Base-by-base conservation (phyloP, 2,888 invertebrate genomes). In the Pharmacophagus antenor region DNA sequence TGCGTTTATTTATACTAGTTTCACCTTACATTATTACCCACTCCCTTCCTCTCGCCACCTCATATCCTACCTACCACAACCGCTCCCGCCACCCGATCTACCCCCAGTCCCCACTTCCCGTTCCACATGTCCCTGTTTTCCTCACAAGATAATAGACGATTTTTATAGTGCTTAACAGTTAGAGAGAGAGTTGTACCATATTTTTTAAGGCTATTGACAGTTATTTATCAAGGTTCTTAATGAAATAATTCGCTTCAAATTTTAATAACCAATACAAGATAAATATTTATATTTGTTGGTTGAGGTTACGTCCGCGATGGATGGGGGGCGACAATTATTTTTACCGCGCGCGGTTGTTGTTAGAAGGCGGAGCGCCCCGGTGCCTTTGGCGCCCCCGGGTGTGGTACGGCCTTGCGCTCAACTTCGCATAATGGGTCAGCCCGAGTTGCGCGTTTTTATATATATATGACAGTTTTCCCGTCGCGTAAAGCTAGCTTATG, bases 1-100 rank as follows among this genome's bases (percentile, higher is more conserved):
- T 76, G 77, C 80, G 81, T 85, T 79, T 84, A 84, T 82, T 84
- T 85, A 81, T 84, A 78, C 73, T 85, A 79, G 23, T 31, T 3
- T 7, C 15, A 10, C 10, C 27, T 8, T 8, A 27, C 7, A 5
- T 12, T 31, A 10, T 7, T n/a, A n/a, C n/a, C n/a, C n/a, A n/a
- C n/a, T n/a, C n/a, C 25, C 27, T 8, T 6, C 1, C 2, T 25
- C n/a, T 12, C 44, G 2, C 20, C 46, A 20, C 25, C 44, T 10
- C 17, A 15, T 15, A 17, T 23, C 27, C 20, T 27, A 15, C 2
- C 54, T 8, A 12, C 54, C 44, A 5, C 21, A 15, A 17, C 46
- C 17, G 8, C 1, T 53, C 20, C 71, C 66, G 63, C 71, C 63
- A 66, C 46, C 22, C 53, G 70, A 70, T 62, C 61, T 62, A 63